Conservation (phyloP, 35 echinoderm and acorn worm species). For the Lytechinus variegatus region DNA sequence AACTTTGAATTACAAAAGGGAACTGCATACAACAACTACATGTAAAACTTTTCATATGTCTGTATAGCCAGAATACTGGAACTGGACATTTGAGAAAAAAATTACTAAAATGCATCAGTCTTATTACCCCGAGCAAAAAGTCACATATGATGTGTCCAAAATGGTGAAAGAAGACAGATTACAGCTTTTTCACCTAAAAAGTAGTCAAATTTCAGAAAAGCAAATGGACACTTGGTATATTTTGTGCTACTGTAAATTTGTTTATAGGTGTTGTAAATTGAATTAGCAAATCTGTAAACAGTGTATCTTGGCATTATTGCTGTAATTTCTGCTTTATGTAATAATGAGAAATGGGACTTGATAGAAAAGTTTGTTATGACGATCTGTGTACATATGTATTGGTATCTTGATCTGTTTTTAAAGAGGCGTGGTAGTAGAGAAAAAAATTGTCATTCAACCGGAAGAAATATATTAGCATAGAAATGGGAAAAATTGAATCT, state of each 20-base stretch:
- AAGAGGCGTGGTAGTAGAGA: background rate
- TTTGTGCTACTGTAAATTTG: background rate
- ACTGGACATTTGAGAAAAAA: background rate
- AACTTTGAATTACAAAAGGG: too few species aligned
- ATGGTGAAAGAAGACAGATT: too few species aligned
- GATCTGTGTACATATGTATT: background rate
- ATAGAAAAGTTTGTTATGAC: background rate
- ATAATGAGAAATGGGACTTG: background rate
- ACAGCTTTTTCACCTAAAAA: too few species aligned
- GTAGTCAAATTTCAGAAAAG: too few species aligned
- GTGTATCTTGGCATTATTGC: background rate
- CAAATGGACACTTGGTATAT: background rate
- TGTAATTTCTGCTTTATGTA: background rate
- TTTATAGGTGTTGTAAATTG: background rate
- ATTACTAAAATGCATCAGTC: too few species aligned
- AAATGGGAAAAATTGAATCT: too few species aligned
- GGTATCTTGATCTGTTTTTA: background rate
- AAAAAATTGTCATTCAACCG: too few species aligned
- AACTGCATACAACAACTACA: too few species aligned
- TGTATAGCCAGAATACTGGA: background rate
- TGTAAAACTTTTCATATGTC: too few species aligned
- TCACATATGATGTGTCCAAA: too few species aligned
- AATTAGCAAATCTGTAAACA: background rate
- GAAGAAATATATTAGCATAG: too few species aligned
- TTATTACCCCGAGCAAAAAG: too few species aligned